Evolutionary conservation across 1,140 invertebrate genomes (phyloP).

Genomic region (Drosophila elegans): DNA sequence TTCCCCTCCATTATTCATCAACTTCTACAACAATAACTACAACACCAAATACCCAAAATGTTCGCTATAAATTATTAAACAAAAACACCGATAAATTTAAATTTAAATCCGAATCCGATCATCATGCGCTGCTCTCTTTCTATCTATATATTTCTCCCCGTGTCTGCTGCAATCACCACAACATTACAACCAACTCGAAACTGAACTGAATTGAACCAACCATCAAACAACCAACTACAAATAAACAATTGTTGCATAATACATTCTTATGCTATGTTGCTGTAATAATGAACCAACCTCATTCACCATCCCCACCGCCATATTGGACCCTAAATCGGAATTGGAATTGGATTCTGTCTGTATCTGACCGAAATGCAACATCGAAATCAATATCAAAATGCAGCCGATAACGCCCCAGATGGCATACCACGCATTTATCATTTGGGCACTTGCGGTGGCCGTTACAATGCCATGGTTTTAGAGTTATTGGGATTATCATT

Average conservation of each 20-base stretch:
- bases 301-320: slow-evolving; percentile 29
- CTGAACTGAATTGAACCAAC: slow-evolving; percentile 41
- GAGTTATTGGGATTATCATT: slow-evolving; percentile 92
- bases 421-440: slow-evolving; percentile 94
- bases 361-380: slow-evolving; percentile 10
- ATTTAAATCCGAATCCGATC: slow-evolving; percentile 47
- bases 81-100: slow-evolving; percentile 24
- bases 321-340: slow-evolving; percentile 29
- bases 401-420: slow-evolving; percentile 86
- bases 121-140: slow-evolving; percentile 46
- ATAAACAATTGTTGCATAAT: slow-evolving; percentile 59
- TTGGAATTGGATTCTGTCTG: slow-evolving; percentile 26
- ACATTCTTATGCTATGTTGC: slow-evolving; percentile 66
- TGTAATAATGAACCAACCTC: slow-evolving; percentile 25
- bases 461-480: slow-evolving; percentile 93
- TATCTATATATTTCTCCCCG: slow-evolving; percentile 41
- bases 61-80: slow-evolving; percentile 27
- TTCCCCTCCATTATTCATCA: slow-evolving; percentile 55
- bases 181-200: slow-evolving; percentile 46
- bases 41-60: slow-evolving; percentile 30
- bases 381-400: slow-evolving; percentile 30
- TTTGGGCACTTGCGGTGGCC: slow-evolving; percentile 92
- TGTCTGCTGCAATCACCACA: slow-evolving; percentile 52
- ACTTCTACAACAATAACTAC: slow-evolving; percentile 41
- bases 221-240: slow-evolving; percentile 34